Evolutionary conservation across 2,888 invertebrate genomes (phyloP).

Genomic region (Xanthorhoe designata): DNA sequence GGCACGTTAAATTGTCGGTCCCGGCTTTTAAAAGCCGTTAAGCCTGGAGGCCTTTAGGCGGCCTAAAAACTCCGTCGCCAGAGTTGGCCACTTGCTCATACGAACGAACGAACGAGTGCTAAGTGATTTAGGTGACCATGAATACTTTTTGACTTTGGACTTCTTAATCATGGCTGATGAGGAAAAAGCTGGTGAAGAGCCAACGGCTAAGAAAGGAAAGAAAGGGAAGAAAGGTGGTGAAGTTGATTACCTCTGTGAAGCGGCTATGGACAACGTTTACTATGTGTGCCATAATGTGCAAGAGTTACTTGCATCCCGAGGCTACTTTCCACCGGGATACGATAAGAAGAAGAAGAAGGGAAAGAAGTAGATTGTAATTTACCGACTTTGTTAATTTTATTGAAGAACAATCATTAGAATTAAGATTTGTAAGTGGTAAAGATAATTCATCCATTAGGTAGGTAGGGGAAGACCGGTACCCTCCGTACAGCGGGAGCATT

Average conservation of each 20-base stretch:
- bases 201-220: slow-evolving; percentile 55
- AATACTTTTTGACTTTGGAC: not conserved
- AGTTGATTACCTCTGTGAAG: slow-evolving; percentile 92
- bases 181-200: slow-evolving; percentile 7
- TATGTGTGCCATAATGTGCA: slow-evolving; percentile 97
- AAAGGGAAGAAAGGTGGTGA: slow-evolving; percentile 78
- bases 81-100: no score
- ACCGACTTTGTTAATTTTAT: no score
- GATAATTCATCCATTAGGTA: not conserved
- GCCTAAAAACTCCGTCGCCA: no score
- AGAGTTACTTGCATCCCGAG: slow-evolving; percentile 93
- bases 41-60: no score
- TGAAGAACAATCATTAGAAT: no score
- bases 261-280: slow-evolving; percentile 97
- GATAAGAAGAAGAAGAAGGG: slow-evolving; percentile 91
- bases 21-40: no score
- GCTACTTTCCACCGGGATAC: slow-evolving; percentile 95
- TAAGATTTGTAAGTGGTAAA: not conserved
- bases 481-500: no score
- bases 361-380: slow-evolving; percentile 74
- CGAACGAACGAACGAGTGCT: no score
- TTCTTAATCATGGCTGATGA: slow-evolving; percentile 22
- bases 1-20: no score
- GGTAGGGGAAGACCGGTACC: no score
- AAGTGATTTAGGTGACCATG: no score